These are phyloP conservation scores for Gastrophysa polygoni DNA, from an alignment of 2,888 invertebrate genomes.

Conservation along the genomic window DNA sequence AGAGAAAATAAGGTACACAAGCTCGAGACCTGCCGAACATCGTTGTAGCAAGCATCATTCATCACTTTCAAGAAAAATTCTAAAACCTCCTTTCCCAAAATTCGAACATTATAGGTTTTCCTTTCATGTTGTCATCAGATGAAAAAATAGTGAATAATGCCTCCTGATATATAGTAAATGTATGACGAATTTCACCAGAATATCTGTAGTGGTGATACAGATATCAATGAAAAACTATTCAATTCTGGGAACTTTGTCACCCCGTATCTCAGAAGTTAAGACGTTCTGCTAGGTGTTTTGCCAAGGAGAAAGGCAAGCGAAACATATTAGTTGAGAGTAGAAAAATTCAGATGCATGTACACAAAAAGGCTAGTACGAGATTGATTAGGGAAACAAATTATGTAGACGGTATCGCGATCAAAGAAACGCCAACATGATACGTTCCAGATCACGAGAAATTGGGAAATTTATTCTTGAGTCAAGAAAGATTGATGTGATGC, in stretches of 20 bases:
- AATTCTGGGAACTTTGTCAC: neutral
- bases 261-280: neutral
- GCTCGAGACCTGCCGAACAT: too few relatives aligned
- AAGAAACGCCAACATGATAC: slow-evolving; percentile 1
- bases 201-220: too few relatives aligned
- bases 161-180: too few relatives aligned
- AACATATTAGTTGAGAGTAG: neutral
- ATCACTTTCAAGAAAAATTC: too few relatives aligned
- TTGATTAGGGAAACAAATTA: slow-evolving; percentile 6
- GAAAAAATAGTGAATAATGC: too few relatives aligned
- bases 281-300: neutral
- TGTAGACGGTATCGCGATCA: slow-evolving; percentile 4
- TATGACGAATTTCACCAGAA: too few relatives aligned
- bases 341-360: neutral
- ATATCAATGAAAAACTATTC: neutral
- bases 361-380: slow-evolving; percentile 1
- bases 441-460: slow-evolving; percentile 5
- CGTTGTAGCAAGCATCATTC: too few relatives aligned
- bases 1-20: too few relatives aligned
- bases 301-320: neutral
- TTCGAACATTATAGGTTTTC: too few relatives aligned
- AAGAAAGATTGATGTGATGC: neutral
- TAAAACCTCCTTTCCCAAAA: too few relatives aligned
- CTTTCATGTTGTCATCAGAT: too few relatives aligned
- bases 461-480: slow-evolving; percentile 13